Base-by-base conservation (phyloP, 1,140 invertebrate species). In the Macrobrachium nipponense region DNA sequence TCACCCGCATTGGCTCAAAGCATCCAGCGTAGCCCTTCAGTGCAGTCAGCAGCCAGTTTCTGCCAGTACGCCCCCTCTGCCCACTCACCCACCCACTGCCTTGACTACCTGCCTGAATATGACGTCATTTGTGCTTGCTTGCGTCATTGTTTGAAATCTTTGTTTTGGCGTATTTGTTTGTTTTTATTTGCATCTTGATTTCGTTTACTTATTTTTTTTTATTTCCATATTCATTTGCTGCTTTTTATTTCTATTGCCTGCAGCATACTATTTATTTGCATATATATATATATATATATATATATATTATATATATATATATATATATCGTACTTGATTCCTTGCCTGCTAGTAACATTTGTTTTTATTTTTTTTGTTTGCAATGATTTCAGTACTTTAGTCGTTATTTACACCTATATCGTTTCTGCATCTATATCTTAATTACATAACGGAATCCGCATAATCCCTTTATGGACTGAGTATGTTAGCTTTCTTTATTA, bases 261-360 rank as follows among this genome's bases (percentile, higher is more conserved):
- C 14, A 23, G 18, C 44, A 44, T 17, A n/a, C n/a, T n/a, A 27
- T 27, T 75, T 6, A 36, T 23, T 43, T 36, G 44, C 14, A 75
- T 73, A 73, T 73, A 73, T 73, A 73, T 73, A 73, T 73, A 73
- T 73, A 73, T 73, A 73, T 73, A 73, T 73, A 73, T 73, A 73
- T 73, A 73, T 73, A 73, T 73, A 73, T 73, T 51, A 51, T 51
- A 51, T 7, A 51, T 51, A 51, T 7, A 51, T 6, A 51, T 12
- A 51, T 3, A 2, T 12, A 3, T 51, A 3, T 12, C 51, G 8
- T 51, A 51, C 51, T 10, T 51, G 8, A 51, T 10, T 51, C 51
- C 51, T 51, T 51, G 51, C 51, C 51, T 51, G 51, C 51, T 6
- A 51, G 7, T 7, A 51, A 10, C 5, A 12, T 66, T 66, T 66